phyloP scores from a whole-genome alignment of 2,113 vertebrate species.

The Smithornis capensis region DNA sequence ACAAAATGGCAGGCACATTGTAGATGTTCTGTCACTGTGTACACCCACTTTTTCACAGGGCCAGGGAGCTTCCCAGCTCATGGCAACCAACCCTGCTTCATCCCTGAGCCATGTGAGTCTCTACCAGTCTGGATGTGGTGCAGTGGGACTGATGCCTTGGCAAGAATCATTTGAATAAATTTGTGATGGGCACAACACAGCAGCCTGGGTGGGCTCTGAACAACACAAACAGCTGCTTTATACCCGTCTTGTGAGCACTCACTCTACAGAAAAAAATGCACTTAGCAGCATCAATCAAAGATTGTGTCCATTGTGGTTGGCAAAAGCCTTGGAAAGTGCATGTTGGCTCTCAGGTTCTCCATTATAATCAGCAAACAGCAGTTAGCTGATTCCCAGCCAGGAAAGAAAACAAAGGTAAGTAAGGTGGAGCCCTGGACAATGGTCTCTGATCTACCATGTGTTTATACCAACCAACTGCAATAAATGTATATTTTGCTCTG shows the following conservation, averaged over 20 bases:
- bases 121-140: accelerated
- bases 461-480: neutral
- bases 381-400: neutral
- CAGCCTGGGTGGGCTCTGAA: neutral
- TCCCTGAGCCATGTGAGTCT: neutral
- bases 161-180: neutral
- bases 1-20: no score
- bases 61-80: neutral
- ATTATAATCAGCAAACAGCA: neutral
- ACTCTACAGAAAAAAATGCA: neutral
- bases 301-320: accelerated
- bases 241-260: neutral
- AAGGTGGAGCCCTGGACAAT: neutral
- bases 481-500: neutral
- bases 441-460: neutral
- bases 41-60: accelerated
- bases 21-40: accelerated
- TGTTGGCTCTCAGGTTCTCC: neutral
- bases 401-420: neutral
- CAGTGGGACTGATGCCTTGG: neutral
- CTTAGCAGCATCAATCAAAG: neutral
- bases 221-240: accelerated
- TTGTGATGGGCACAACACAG: no score
- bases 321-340: neutral
- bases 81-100: neutral